phyloP scores from a whole-genome alignment of 53 echinoderm and acorn worm genomes.

The Zoroaster sp. region DNA sequence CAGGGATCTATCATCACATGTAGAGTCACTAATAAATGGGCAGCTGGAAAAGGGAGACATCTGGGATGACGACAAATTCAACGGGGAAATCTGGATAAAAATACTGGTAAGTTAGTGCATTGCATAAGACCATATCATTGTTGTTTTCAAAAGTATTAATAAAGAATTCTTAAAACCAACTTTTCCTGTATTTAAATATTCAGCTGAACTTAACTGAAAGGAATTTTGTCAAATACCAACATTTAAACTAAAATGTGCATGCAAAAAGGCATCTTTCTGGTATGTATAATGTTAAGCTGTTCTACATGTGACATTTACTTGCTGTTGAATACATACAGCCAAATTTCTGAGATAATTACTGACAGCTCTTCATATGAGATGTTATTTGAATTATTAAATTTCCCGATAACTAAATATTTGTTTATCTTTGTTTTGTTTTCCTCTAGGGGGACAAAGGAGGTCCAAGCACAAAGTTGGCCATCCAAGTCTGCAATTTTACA shows the following conservation, averaged over 20 bases:
- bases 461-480: not conserved
- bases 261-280: not conserved
- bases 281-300: not conserved
- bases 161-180: not conserved
- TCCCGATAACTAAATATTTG: not conserved
- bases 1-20: not conserved
- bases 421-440: not conserved
- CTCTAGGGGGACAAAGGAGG: not conserved
- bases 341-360: not conserved
- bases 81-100: constrained; percentile 11
- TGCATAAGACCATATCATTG: not conserved
- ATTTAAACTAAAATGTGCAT: not conserved
- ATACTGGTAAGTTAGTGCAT: not conserved
- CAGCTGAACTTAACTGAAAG: not conserved
- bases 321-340: not conserved
- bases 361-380: not conserved
- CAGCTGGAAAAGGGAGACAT: not conserved
- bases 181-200: not conserved
- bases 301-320: not conserved
- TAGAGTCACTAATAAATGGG: not conserved
- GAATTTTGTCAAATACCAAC: not conserved
- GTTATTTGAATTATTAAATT: too few species aligned
- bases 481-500: not conserved
- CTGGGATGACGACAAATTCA: not conserved
- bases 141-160: too few species aligned